These are phyloP conservation scores for Muscicapa comitata DNA, from an alignment of 2,797 vertebrate genomes.

Conservation along the genomic window DNA sequence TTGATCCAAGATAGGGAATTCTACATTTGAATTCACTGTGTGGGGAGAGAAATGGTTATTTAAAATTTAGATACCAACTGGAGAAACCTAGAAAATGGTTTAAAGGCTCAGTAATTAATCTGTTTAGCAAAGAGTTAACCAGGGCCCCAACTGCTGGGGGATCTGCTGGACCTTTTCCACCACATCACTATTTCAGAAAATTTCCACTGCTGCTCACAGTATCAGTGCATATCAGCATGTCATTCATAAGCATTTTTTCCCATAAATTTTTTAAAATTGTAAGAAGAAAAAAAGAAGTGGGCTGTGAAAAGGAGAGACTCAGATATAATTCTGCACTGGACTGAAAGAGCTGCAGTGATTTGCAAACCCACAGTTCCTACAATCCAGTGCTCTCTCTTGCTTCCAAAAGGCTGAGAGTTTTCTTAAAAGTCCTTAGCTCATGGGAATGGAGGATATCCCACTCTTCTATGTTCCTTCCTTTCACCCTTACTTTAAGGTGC, in stretches of 20 bases:
- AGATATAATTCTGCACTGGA: not conserved
- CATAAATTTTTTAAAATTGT: not conserved
- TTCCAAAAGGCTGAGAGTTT: not conserved
- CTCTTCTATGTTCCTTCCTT: not conserved
- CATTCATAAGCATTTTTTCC: not conserved
- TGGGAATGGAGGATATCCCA: not conserved
- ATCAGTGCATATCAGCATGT: not conserved
- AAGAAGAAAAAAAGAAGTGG: not conserved
- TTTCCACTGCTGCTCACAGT: not conserved
- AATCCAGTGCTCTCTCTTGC: not conserved
- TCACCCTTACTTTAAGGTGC: not conserved
- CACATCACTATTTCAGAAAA: not conserved
- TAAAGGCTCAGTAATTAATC: not conserved
- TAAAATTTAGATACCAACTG: not conserved
- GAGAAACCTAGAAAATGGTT: not conserved
- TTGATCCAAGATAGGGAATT: not conserved
- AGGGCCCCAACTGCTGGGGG: not conserved
- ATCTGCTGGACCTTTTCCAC: not conserved
- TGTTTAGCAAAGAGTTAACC: not conserved
- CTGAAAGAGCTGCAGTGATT: not conserved
- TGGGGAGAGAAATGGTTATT: not conserved
- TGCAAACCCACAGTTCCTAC: not conserved
- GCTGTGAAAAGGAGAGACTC: not conserved
- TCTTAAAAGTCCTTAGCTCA: not conserved
- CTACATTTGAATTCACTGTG: not conserved